A percentile compares a stretch with the other conserved stretches of the same genome.
phyloP scores from a whole-genome alignment of 2,888 invertebrate genomes.

The Hyppa rectilinea region DNA sequence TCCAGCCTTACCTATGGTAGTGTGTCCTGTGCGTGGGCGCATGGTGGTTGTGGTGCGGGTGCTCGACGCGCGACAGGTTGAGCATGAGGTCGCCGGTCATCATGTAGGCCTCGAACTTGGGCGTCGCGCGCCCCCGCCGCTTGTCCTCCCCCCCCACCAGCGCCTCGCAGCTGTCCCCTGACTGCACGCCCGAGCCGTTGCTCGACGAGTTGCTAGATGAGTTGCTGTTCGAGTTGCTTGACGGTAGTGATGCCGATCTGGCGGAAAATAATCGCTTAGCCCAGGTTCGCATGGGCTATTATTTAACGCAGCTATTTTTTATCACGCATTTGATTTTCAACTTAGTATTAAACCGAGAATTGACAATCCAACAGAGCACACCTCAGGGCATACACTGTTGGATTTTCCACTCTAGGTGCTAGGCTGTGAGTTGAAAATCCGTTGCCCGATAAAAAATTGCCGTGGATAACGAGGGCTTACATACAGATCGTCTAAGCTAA shows the following conservation, averaged over 20 bases:
- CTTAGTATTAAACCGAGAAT: not conserved
- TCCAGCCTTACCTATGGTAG: conserved; percentile 81
- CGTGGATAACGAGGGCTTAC: not conserved
- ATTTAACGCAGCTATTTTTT: not conserved
- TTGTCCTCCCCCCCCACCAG: conserved; percentile 83
- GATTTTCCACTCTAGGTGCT: not conserved
- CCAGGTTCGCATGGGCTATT: not conserved
- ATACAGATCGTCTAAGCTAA: conserved; percentile 9
- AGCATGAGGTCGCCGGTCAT: conserved; percentile 99
- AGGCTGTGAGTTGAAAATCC: not conserved
- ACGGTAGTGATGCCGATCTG: conserved; percentile 85
- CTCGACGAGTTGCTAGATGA: conserved; percentile 81
- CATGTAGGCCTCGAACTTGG: conserved; percentile 98
- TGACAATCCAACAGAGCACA: conserved; percentile 1
- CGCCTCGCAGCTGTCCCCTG: conserved; percentile 89
- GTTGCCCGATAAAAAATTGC: not conserved
- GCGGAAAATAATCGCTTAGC: conserved; percentile 50
- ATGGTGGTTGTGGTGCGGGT: conserved; percentile 90
- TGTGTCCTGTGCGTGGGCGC: conserved; percentile 88
- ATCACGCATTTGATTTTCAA: not conserved
- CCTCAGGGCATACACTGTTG: not conserved
- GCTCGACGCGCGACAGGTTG: conserved; percentile 96
- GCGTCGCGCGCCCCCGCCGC: conserved; percentile 80
- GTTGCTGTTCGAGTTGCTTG: conserved; percentile 84
- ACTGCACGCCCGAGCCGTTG: conserved; percentile 89